A percentile compares a stretch with the other conserved stretches of the same genome.
Evolutionary conservation across 1,140 invertebrate species (phyloP).

Genomic region (Tetranychus cinnabarinus): DNA sequence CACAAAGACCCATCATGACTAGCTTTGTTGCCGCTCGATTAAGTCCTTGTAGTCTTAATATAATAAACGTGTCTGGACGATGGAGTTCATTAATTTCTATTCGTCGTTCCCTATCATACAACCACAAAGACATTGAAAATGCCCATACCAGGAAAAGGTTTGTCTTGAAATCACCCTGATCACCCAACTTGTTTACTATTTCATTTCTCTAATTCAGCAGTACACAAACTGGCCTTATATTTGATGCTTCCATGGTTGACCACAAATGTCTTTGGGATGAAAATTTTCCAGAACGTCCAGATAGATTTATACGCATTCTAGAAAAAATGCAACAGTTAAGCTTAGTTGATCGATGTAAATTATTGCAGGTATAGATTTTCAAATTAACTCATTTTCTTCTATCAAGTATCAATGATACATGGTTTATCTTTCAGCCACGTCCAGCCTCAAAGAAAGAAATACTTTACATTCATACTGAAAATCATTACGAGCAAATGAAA

Average conservation of each 20-base stretch:
- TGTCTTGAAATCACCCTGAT: too few species aligned
- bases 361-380: constrained; percentile 4
- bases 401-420: too few species aligned
- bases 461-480: constrained; percentile 31
- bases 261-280: constrained; percentile 59
- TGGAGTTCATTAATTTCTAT: too few species aligned
- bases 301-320: constrained; percentile 40
- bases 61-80: too few species aligned
- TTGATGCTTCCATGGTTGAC: constrained; percentile 45
- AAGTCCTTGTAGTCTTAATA: too few species aligned
- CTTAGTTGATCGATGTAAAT: constrained; percentile 35
- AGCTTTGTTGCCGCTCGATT: too few species aligned
- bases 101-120: too few species aligned
- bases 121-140: too few species aligned
- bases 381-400: neutral
- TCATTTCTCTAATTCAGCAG: too few species aligned
- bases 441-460: constrained; percentile 44
- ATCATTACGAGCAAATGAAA: constrained; percentile 37
- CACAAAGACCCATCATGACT: too few species aligned
- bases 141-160: too few species aligned
- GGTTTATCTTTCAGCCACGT: constrained; percentile 21
- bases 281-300: constrained; percentile 54
- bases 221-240: constrained; percentile 42
- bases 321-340: constrained; percentile 46
- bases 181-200: too few species aligned